Evolutionary conservation across 1,140 invertebrate species (phyloP).

Genomic region (Drosophila nigromelanica): DNA sequence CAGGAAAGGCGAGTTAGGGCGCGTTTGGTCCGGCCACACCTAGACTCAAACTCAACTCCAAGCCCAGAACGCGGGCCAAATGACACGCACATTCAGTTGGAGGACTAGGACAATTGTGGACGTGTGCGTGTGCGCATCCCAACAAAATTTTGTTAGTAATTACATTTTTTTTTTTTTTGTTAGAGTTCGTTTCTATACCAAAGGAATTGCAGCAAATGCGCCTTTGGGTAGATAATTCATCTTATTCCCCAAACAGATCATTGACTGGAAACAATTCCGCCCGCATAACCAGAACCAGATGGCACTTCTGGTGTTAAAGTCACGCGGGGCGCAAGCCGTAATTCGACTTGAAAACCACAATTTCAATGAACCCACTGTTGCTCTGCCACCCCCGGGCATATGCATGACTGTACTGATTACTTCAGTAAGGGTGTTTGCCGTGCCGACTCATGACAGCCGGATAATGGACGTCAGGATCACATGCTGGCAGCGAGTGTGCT

Average conservation of each 20-base stretch:
- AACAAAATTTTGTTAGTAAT: conserved; percentile 17
- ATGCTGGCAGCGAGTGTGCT: conserved; percentile 14
- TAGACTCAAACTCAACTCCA: conserved; percentile 5
- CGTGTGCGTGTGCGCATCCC: conserved; percentile 15
- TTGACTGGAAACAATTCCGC: not conserved
- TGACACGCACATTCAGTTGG: conserved; percentile 32
- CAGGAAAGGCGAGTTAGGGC: conserved; percentile 19
- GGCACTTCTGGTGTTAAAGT: conserved; percentile 37
- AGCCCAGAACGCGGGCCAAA: not conserved
- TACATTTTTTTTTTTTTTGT: conserved; percentile 15
- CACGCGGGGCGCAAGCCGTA: conserved; percentile 10
- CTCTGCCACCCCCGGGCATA: conserved; percentile 11
- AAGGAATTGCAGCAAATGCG: not conserved
- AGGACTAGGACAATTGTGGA: conserved; percentile 34
- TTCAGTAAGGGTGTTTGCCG: conserved; percentile 22
- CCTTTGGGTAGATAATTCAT: conserved; percentile 25
- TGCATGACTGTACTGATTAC: conserved; percentile 35
- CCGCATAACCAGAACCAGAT: conserved; percentile 34
- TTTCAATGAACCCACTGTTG: conserved; percentile 41
- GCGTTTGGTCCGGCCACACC: conserved; percentile 19
- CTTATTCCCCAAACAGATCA: conserved; percentile 15
- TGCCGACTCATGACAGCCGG: conserved; percentile 22
- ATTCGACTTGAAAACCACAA: conserved; percentile 25
- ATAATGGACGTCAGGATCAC: conserved; percentile 33
- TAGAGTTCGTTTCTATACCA: too few species aligned